Base-by-base conservation (phyloP, 2,797 vertebrate genomes). In the Dryobates pubescens region DNA sequence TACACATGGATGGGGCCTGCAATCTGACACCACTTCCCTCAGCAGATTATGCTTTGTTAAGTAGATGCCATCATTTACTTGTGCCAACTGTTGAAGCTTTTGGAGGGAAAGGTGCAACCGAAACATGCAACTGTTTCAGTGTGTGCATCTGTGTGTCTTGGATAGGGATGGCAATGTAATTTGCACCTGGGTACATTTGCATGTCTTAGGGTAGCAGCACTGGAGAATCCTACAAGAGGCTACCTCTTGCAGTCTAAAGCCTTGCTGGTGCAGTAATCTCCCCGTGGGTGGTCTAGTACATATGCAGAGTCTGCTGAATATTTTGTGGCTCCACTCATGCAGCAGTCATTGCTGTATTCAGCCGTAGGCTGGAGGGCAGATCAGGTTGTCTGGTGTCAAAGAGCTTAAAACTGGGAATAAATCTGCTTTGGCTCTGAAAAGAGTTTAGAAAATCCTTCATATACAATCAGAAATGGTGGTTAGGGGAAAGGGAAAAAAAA, bases 401-500 rank as follows among this genome's bases (percentile, higher is more conserved):
- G 23, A 18, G 8, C 19, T 88, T 89, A 45, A 88, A 88, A 78
- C 0, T 49, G 13, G 26, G 24, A 62, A 53, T 5, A 61, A 63
- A 86, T 69, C 17, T 32, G 29, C 70, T 84, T 67, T 7, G 2
- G 3, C 57, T 78, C 47, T 56, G 34, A 36, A 92, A 68, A 29
- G 5, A 36, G 8, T 88, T 86, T 61, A 47, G 29, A 77, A 45
- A 85, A 49, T 10, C 41, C 47, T 77, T 87, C 19, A 34, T 51
- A 65, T 32, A 17, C n/a, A 57, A n/a, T 34, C 41, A 68, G 77
- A 88, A 88, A 76, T 9, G 19, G 26, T 53, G 20, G n/a, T 5
- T 71, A 49, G 8, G 10, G 17, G 32, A 82, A 62, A 73, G 34
- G n/a, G n/a, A n/a, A 58, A 75, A 88, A 67, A 68, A 90, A 90